Base-by-base conservation (phyloP, 2,113 vertebrate species). In the Laterallus jamaicensis region DNA sequence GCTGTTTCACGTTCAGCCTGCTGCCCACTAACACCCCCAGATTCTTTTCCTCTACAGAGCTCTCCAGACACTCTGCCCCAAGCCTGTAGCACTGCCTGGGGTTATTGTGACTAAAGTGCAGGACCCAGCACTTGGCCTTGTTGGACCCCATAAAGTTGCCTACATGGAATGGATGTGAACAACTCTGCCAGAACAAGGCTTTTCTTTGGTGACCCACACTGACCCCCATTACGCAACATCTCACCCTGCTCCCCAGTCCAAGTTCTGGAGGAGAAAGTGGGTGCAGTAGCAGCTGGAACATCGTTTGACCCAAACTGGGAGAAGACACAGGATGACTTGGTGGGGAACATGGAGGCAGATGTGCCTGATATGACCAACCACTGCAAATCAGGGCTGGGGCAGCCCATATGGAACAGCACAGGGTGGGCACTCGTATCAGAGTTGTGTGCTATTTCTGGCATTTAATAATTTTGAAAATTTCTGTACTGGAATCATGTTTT, bases 311-410 rank as follows among this genome's bases (percentile, higher is more conserved):
- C 13, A 50, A 21, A 12, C 0, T 12, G 3, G 42, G 31, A 22
- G 15, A 71, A 56, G 20, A 13, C 22, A 56, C 10, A 25, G 39
- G 28, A 40, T 0, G 2, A 13, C 6, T 82, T 21, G 0, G 0
- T 26, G 11, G 29, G 18, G 11, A 54, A 22, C 14, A 14, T 10
- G 55, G 13, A 58, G 22, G 6, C 55, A 79, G 50, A 21, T 5
- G 3, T 60, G 26, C 25, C 26, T 4, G 3, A 4, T 4, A 20
- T 25, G 32, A 5, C 29, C 42, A 60, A 2, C 11, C 11, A 31
- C 11, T 31, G 24, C 15, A 64, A 35, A 9, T 7, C 8, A n/a
- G 28, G 29, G 11, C 39, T 75, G 31, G 62, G 26, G 24, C 11
- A 88, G 25, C 14, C 32, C 62, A 7, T 28, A 37, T 3, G 17